These are phyloP conservation scores for Gila orcuttii DNA, from an alignment of 2,113 vertebrate species.

Conservation along the genomic window DNA sequence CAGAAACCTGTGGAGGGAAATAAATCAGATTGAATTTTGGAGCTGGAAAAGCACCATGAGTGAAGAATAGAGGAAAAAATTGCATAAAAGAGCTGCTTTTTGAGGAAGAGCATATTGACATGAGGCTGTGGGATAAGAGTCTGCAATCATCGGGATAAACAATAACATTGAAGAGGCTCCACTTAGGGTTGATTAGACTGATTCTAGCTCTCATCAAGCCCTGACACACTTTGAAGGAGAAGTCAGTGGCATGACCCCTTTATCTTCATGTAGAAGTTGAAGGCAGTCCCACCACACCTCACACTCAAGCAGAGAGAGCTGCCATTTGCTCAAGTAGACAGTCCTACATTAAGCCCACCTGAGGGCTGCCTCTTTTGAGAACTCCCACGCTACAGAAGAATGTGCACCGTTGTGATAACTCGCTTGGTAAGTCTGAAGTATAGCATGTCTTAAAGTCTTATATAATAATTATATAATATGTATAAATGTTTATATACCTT, in stretches of 20 bases:
- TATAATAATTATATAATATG: neutral
- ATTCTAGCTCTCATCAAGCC: conserved; percentile 39
- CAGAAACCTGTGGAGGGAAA: conserved; percentile 27
- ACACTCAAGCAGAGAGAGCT: conserved; percentile 15
- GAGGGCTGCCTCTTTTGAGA: neutral
- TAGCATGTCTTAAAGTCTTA: neutral
- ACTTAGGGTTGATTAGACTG: conserved; percentile 52
- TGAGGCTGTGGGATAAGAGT: conserved; percentile 38
- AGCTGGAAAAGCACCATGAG: neutral
- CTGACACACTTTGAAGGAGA: conserved; percentile 22
- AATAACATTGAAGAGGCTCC: conserved; percentile 42
- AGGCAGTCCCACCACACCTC: neutral
- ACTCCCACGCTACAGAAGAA: neutral
- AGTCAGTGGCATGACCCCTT: neutral
- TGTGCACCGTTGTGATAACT: neutral
- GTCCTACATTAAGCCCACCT: neutral
- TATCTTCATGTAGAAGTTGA: neutral
- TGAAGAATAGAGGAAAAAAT: conserved; percentile 35
- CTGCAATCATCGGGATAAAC: conserved; percentile 55
- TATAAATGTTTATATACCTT: neutral
- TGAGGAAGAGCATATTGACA: conserved; percentile 26
- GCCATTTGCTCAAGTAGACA: neutral
- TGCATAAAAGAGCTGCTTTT: conserved; percentile 3
- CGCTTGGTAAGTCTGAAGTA: neutral
- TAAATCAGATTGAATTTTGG: conserved; percentile 14